Conservation (phyloP, 2,888 invertebrate species). For the Yponomeuta evonymella region DNA sequence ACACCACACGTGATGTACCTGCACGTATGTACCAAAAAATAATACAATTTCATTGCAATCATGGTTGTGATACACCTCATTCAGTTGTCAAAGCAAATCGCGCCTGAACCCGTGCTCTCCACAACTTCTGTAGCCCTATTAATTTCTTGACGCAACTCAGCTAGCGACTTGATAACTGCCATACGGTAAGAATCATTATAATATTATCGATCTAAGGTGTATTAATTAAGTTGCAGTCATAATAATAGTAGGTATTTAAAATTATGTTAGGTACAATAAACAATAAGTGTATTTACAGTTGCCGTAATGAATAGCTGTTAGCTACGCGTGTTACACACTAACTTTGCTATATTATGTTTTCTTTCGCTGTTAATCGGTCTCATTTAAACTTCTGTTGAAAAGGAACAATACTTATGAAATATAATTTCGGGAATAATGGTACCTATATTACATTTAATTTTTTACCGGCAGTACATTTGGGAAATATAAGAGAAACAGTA, state of each 20-base stretch:
- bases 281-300: conserved; percentile 20
- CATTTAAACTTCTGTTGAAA: not conserved
- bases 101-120: conserved; percentile 1
- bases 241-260: conserved; percentile 66
- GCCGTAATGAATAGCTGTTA: conserved; percentile 9
- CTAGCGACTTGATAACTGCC: conserved; percentile 75
- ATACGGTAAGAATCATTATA: conserved; percentile 69
- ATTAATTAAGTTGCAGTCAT: conserved; percentile 69
- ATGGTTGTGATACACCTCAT: conserved; percentile 70
- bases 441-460: not conserved
- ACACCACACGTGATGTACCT: conserved; percentile 46
- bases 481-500: conserved; percentile 10
- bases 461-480: not conserved
- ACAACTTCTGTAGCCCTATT: conserved; percentile 26
- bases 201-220: conserved; percentile 40
- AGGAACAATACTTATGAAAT: not conserved
- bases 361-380: conserved; percentile 5
- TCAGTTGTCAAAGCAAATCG: conserved; percentile 42
- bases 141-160: conserved; percentile 53
- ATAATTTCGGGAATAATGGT: not conserved
- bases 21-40: conserved; percentile 58
- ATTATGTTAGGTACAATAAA: conserved; percentile 60
- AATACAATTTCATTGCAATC: conserved; percentile 59
- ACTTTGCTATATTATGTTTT: not conserved
- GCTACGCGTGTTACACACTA: conserved; percentile 9